Conservation (phyloP, 2,113 vertebrate species). For the Ranitomeya variabilis region DNA sequence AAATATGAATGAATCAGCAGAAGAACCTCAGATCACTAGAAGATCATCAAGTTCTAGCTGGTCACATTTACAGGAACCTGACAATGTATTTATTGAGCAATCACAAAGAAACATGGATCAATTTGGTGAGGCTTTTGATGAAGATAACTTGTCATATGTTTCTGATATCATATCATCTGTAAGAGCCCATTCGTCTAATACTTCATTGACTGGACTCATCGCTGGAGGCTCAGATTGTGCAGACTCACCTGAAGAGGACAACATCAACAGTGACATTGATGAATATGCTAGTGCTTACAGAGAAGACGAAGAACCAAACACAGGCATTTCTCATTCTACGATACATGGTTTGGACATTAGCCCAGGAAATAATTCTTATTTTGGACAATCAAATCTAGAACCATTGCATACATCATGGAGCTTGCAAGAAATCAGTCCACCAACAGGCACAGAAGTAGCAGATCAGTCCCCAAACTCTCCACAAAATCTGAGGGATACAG, state of each 20-base stretch:
- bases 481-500: not conserved
- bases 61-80: conserved; percentile 34
- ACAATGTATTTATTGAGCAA: conserved; percentile 60
- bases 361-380: not conserved
- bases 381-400: not conserved
- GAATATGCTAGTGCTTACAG: not conserved
- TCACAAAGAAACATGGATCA: conserved; percentile 1
- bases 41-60: conserved; percentile 34
- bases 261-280: not conserved
- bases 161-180: not conserved
- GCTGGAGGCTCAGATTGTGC: not conserved
- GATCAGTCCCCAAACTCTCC: not conserved
- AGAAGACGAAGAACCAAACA: not conserved
- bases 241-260: conserved; percentile 1
- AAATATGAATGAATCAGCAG: not conserved
- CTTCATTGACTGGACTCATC: not conserved
- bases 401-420: not conserved
- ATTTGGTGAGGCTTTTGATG: not conserved
- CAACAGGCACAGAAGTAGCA: not conserved
- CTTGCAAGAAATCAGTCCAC: not conserved
- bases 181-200: not conserved
- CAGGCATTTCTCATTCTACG: not conserved
- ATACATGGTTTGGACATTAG: not conserved
- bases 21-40: not conserved
- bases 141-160: not conserved